A percentile compares a stretch with the other conserved stretches of the same genome.
Evolutionary conservation across 2,888 invertebrate genomes (phyloP).

Genomic region (Nephrotoma appendiculata): DNA sequence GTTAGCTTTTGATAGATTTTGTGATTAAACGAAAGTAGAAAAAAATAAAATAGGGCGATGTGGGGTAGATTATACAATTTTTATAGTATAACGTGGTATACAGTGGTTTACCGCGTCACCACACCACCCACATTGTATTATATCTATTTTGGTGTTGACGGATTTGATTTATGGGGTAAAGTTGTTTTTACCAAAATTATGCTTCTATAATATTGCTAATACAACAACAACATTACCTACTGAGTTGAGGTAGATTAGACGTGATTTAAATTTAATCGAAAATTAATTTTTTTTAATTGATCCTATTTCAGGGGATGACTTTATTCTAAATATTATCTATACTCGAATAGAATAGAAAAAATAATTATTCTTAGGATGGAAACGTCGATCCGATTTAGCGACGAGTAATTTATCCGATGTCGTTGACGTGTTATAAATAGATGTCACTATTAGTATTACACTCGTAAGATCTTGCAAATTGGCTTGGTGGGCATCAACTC

Average conservation of each 20-base stretch:
- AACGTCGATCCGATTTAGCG: no score
- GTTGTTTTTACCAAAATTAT: not conserved
- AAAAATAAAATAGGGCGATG: not conserved
- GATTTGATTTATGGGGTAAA: not conserved
- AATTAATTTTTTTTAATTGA: not conserved
- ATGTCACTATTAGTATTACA: no score
- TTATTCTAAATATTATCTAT: not conserved
- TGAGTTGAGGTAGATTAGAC: not conserved
- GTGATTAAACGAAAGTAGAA: not conserved
- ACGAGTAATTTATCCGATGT: no score
- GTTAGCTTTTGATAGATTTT: not conserved
- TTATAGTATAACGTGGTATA: not conserved
- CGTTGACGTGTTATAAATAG: no score
- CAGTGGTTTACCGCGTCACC: not conserved
- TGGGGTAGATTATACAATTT: not conserved
- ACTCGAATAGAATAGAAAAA: no score
- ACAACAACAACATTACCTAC: not conserved
- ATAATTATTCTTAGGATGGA: no score
- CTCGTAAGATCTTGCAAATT: no score
- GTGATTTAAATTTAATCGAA: not conserved
- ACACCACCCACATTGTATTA: not conserved
- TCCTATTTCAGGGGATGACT: not conserved
- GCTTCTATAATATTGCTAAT: not conserved
- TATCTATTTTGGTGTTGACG: not conserved
- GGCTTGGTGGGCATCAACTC: no score